Percentiles rank a stretch among this genome's conserved stretches.
phyloP scores from a whole-genome alignment of 2,113 vertebrate species.

The Oreocharis arfaki region DNA sequence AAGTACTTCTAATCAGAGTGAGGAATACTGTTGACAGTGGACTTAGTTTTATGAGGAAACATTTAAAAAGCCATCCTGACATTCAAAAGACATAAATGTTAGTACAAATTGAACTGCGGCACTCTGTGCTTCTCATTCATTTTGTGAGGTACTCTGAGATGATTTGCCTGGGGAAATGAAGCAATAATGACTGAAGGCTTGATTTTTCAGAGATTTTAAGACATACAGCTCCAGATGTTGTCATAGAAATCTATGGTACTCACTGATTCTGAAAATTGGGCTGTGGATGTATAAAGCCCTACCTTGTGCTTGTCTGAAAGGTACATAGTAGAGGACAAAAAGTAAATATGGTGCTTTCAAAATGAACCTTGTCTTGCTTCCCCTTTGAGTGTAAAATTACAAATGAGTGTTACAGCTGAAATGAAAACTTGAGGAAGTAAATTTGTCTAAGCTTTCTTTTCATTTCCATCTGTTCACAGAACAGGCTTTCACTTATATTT shows the following conservation, averaged over 20 bases:
- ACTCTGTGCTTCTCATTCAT: not conserved
- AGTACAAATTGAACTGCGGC: conserved; percentile 31
- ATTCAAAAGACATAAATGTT: conserved; percentile 56
- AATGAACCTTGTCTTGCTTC: not conserved
- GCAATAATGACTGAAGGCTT: conserved; percentile 14
- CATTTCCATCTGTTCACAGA: not conserved
- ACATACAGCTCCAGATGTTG: conserved; percentile 16
- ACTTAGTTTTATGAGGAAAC: conserved; percentile 47
- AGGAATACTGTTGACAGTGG: conserved; percentile 43
- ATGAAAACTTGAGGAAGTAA: not conserved
- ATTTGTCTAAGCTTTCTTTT: not conserved
- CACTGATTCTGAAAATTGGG: not conserved
- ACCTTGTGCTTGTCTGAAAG: not conserved
- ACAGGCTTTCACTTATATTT: not conserved
- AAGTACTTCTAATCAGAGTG: conserved; percentile 1
- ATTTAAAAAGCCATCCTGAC: conserved; percentile 38
- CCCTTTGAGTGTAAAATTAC: not conserved
- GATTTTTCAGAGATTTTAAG: conserved; percentile 24
- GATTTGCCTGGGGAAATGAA: conserved; percentile 50
- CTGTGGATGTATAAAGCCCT: not conserved
- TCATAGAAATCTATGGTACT: not conserved
- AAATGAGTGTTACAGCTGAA: not conserved
- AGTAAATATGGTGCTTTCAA: not conserved
- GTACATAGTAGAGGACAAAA: not conserved
- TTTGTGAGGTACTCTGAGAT: conserved; percentile 14